Evolutionary conservation across 2,797 vertebrate genomes (phyloP).

Genomic region (Oceanodroma leucorhoa): DNA sequence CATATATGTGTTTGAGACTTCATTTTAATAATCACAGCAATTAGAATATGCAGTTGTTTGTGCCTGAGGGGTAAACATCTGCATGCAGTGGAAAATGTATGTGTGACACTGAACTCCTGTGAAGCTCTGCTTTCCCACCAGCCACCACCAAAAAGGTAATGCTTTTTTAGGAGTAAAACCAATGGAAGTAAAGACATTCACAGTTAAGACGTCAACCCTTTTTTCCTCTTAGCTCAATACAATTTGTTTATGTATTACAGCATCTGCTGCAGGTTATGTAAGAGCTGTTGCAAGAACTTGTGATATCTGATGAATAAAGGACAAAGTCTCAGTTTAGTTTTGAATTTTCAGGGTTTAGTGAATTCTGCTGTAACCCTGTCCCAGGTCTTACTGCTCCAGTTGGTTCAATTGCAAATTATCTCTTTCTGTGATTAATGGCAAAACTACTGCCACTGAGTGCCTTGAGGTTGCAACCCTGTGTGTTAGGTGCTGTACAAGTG

Average conservation of each 20-base stretch:
- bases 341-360: constrained; percentile 4
- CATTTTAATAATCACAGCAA: background rate
- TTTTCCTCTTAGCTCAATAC: background rate
- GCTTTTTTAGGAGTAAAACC: background rate
- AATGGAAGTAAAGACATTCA: background rate
- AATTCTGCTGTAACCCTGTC: background rate
- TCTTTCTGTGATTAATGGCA: background rate
- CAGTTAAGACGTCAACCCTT: background rate
- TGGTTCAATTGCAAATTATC: background rate
- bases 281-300: constrained; percentile 36
- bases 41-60: background rate
- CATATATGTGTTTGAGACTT: background rate
- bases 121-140: background rate
- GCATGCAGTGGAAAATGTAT: background rate
- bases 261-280: constrained; percentile 5
- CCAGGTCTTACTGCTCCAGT: background rate
- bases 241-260: constrained; percentile 50
- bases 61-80: background rate
- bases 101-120: background rate
- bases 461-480: background rate
- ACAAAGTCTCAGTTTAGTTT: constrained; percentile 46
- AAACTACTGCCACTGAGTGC: background rate
- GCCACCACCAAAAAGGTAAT: background rate
- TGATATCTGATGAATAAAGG: constrained; percentile 37
- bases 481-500: background rate